Base-by-base conservation (phyloP, 1,140 invertebrate species). In the Ganaspis sp. region DNA sequence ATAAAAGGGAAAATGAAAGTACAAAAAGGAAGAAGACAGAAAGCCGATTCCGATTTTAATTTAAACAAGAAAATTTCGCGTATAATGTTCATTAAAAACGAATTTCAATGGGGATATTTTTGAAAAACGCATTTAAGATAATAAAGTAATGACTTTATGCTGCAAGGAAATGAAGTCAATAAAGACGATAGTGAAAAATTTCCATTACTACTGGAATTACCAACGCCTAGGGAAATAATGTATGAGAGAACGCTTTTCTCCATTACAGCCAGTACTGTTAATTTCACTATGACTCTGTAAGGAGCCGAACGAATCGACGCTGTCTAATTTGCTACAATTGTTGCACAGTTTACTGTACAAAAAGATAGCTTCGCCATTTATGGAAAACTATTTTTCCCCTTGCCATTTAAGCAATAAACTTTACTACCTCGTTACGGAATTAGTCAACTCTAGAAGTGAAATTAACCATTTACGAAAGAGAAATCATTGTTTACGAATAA, bases 101-200 rank as follows among this genome's bases (percentile, higher is more conserved):
- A 29, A 29, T 21, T 64, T 64, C 58, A 64, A 64, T 64, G 23
- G 58, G 23, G 58, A 64, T 64, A 64, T 64, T 34, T 9, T 29
- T 64, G 9, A 49, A 64, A 11, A 23, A 29, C 26, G 23, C 58
- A 12, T 64, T 64, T 64, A 64, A n/a, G 58, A 64, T 64, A 64
- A 64, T 64, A 64, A 64, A 64, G 58, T 34, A 29, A 64, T 64
- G 23, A 29, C 58, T 64, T 64, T 64, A 64, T 64, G 58, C 58
- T n/a, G 23, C 26, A 11, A 21, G 58, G 58, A 64, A 64, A 64
- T 64, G 58, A 64, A 64, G 58, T 29, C 58, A 64, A 49, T 64
- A 64, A 64, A 64, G 58, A 64, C 23, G 58, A 64, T 64, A 29
- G 15, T 64, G 21, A 64, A 64, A 64, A 64, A 64, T 34, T 64